Evolutionary conservation across 2,113 vertebrate genomes (phyloP), one percentile per base, ranked within the genome.

Genomic region (Prinia subflava): DNA sequence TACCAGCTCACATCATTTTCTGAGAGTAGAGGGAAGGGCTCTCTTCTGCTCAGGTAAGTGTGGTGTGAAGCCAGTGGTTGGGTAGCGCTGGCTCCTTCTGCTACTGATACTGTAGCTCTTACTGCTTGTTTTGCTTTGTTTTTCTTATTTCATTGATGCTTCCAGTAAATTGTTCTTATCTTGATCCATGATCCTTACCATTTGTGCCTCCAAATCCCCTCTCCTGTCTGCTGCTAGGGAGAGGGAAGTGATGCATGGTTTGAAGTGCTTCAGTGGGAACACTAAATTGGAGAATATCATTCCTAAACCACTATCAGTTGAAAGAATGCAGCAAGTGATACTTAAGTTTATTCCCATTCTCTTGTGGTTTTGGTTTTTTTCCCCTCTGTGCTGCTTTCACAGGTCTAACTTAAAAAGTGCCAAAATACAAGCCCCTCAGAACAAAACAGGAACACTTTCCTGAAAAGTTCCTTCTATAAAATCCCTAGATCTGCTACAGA

Each of bases 51-150:
- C 5, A 4, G 21, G 41, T 69, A 47, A 35, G 15, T 10, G 5
- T 23, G n/a, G 4, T 4, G 3, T 33, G 39, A 53, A 78, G 33
- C 2, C 5, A 77, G 53, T 8, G 27, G 71, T 11, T 0, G 0
- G 31, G 23, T 18, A 74, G 27, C 0, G 0, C 31, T 59, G 44
- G n/a, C 39, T 89, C 35, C 75, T 60, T 39, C 52, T 9, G 9
- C 13, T 35, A 53, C 20, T 53, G 60, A 53, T 19, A 68, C 2
- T 47, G 55, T 22, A 75, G 24, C 7, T 55, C 55, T 25, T 47
- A 24, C 7, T 39, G 27, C 20, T 24, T 22, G 16, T 30, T 63
- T 37, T 31, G 7, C 11, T 46, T 44, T 41, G 7, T 37, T 55
- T 55, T 71, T 21, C 49, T 87, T 41, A 56, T 30, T 80, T 47